Base-by-base conservation (phyloP, 1,140 invertebrate genomes). In the Drosophila varians region DNA sequence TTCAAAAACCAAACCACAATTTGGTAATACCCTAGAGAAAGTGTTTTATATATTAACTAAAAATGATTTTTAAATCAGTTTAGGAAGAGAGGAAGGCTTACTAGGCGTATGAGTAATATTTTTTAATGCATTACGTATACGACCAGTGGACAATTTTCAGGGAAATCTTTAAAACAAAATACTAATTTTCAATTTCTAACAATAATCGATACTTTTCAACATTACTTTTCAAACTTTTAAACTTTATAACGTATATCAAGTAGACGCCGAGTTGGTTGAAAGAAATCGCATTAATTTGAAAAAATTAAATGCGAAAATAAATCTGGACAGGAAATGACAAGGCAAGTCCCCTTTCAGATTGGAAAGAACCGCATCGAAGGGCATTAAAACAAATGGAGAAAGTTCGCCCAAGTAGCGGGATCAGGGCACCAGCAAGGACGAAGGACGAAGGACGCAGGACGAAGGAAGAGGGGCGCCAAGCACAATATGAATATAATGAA, bases 401-500 rank as follows among this genome's bases (percentile, higher is more conserved):
- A 84, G 61, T 79, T 83, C 18, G 38, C 53, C 38, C 57, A 60
- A 36, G 65, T 28, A 23, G 36, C 1, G 2, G n/a, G n/a, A n/a
- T 38, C 36, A 38, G 36, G 36, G 16, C 36, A 16, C 12, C 14
- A 5, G 21, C 8, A n/a, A 12, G 46, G 19, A 2, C 21, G 21
- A 21, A 21, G 21, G 21, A 21, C 21, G 21, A 21, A 21, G 21
- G 21, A 2, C 21, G 4, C 21, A 21, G 21, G 31, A 14, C 8
- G 56, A 42, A 64, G 61, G 62, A 48, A 56, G 45, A 48, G 60
- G 18, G 18, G 42, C 34, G 18, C 36, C 57, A 54, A 61, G 49
- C 58, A 76, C 80, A 84, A 84, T 86, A 84, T 86, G 80, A 84
- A 84, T 84, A 84, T 79, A 84, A 84, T 84, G 80, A 84, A 84